Conservation (phyloP, 2,888 invertebrate genomes). For the Prosapia bicincta region DNA sequence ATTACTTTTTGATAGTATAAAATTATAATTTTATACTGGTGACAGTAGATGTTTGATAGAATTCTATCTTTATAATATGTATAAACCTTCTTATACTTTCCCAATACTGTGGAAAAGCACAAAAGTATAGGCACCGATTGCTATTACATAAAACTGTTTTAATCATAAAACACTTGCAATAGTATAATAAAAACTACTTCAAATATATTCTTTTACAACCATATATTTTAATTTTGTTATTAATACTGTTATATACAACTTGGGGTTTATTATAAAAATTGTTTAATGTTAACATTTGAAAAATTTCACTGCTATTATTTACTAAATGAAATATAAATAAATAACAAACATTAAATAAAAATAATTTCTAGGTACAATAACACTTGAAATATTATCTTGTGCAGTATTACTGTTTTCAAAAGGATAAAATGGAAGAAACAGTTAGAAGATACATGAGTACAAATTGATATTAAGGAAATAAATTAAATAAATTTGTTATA, state of each 20-base stretch:
- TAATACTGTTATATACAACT: neutral
- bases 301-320: neutral
- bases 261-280: neutral
- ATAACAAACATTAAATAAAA: neutral
- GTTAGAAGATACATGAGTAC: neutral
- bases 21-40: no score
- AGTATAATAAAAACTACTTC: neutral
- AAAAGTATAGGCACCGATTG: no score
- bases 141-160: neutral
- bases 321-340: neutral
- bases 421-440: neutral
- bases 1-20: no score
- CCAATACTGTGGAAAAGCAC: no score
- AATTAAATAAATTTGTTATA: no score
- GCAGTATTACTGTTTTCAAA: neutral
- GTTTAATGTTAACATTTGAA: neutral
- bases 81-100: no score
- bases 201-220: neutral
- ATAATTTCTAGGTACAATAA: neutral
- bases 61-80: no score
- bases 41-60: no score
- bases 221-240: neutral
- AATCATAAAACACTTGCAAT: neutral
- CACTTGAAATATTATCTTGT: neutral
- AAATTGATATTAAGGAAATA: no score